Evolutionary conservation across 2,888 invertebrate species (phyloP), one percentile per base, ranked within the genome.

Genomic region (Lycaena phlaeas): DNA sequence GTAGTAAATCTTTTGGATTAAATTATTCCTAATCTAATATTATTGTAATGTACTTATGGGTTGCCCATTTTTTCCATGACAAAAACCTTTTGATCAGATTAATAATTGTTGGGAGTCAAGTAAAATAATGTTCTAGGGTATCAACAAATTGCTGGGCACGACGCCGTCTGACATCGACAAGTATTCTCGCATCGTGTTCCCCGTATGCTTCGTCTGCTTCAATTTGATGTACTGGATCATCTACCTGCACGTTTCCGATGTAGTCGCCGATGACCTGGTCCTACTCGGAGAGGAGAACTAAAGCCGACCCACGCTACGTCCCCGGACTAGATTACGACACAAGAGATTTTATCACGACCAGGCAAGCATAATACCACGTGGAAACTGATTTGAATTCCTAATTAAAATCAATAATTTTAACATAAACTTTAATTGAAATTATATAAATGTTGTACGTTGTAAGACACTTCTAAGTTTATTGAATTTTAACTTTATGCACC

Each of bases 91-190:
- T n/a, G n/a, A n/a, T 27, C 43, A 18, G 37, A 42, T 50, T 59
- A 56, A 53, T 53, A 44, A 36, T 53, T 45, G 44, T 30, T 30
- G 30, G 39, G 57, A 61, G 51, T 63, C 53, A 68, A 61, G 49
- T 42, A 36, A 49, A 51, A 44, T 43, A 52, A 54, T 49, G 62
- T 77, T 75, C 12, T 79, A 88, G 88, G 93, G 94, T 72, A 92
- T 95, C 85, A 95, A 94, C 88, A 95, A 94, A 79, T 87, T 95
- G 56, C 90, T 92, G 73, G 95, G 94, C 67, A 93, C 95, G 60
- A 95, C 96, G 58, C 97, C 97, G 41, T 97, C 97, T 74, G 97
- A 97, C 86, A 98, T 98, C 85, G 98, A 99, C 89, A 98, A 98
- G 87, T 98, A 98, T 76, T 97, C 98, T 45, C 92, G 99, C 69